These are phyloP conservation scores for Lepeophtheirus nordmannii DNA, from an alignment of 2,888 invertebrate genomes.

Conservation along the genomic window DNA sequence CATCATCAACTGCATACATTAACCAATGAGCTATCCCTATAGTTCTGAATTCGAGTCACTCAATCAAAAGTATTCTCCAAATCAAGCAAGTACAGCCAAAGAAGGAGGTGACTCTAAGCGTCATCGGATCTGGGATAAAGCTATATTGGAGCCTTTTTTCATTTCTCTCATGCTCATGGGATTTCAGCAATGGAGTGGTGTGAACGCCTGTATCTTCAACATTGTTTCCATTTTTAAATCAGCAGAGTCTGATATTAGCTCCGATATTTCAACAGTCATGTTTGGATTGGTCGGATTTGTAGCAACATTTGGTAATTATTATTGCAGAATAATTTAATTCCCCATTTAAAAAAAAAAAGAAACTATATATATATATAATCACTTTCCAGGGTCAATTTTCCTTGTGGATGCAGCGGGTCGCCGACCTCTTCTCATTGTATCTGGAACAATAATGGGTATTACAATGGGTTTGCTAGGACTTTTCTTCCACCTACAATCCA, in stretches of 20 bases:
- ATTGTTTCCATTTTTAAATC: slow-evolving; percentile 27
- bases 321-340: no score
- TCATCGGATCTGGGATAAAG: no score
- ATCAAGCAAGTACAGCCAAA: no score
- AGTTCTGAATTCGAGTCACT: no score
- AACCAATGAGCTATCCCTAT: no score
- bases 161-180: slow-evolving; percentile 27
- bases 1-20: no score
- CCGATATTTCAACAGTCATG: slow-evolving; percentile 25
- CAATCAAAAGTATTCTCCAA: no score
- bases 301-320: slow-evolving; percentile 14
- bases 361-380: no score
- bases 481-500: not conserved
- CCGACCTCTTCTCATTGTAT: not conserved
- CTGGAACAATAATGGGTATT: slow-evolving; percentile 5
- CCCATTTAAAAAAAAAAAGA: no score
- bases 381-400: slow-evolving; percentile 7
- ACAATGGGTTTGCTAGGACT: not conserved
- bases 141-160: slow-evolving; percentile 25
- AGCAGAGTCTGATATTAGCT: slow-evolving; percentile 25
- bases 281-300: slow-evolving; percentile 25
- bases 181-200: slow-evolving; percentile 27
- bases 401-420: slow-evolving; percentile 14
- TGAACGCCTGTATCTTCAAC: slow-evolving; percentile 27
- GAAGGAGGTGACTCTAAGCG: no score